Evolutionary conservation across 2,888 invertebrate genomes (phyloP).

Genomic region (Euzetes globulus): DNA sequence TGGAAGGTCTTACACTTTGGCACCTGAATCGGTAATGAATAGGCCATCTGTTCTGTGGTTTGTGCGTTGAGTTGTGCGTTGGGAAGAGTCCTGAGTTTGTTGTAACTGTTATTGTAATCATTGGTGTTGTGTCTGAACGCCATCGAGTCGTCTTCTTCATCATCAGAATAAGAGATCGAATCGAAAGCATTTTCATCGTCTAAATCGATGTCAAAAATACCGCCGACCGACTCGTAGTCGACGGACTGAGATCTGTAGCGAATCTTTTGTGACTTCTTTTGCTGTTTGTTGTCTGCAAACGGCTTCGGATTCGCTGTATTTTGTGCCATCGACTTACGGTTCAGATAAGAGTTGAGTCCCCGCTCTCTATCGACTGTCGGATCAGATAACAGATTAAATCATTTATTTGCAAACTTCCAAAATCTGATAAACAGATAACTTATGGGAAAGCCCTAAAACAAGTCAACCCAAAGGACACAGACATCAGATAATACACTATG

Average conservation of each 20-base stretch:
- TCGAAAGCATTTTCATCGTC: conserved; percentile 24
- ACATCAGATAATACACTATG: too few species aligned
- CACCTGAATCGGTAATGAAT: conserved; percentile 32
- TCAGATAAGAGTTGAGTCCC: too few species aligned
- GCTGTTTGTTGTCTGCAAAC: too few species aligned
- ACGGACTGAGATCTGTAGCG: conserved; percentile 27
- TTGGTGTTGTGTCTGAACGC: neutral
- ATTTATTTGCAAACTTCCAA: too few species aligned
- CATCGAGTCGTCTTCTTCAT: neutral
- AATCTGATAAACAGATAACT: too few species aligned
- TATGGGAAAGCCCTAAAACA: too few species aligned
- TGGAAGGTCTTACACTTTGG: conserved; percentile 27
- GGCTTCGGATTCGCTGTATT: too few species aligned
- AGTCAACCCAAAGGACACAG: too few species aligned
- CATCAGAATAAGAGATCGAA: conserved; percentile 11
- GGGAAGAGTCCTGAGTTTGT: neutral
- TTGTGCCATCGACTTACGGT: too few species aligned
- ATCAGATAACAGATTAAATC: too few species aligned
- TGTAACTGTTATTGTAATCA: neutral
- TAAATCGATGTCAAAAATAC: conserved; percentile 10
- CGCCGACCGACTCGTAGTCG: conserved; percentile 14
- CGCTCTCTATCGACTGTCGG: too few species aligned
- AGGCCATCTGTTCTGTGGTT: conserved; percentile 12
- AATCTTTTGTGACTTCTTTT: neutral
- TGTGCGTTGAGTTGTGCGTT: conserved; percentile 22